Percentiles rank a stretch among this genome's conserved stretches.
phyloP scores from a whole-genome alignment of 2,888 invertebrate species.

The Cacoxenus indagator region DNA sequence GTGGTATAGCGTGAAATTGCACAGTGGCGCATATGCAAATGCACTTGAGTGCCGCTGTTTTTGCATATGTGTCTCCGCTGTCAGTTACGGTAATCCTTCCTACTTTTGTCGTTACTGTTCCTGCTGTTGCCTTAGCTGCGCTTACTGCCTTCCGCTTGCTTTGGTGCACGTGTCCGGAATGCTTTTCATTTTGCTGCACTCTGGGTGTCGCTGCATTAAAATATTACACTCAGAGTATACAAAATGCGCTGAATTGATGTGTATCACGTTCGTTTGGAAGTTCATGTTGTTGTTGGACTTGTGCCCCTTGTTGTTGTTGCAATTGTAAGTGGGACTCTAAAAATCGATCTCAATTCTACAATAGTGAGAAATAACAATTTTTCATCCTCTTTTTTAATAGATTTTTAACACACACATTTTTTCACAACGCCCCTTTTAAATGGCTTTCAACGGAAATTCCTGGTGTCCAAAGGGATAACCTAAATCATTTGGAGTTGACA shows the following conservation, averaged over 20 bases:
- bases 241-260: constrained; percentile 66
- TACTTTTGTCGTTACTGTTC: background rate
- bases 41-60: background rate
- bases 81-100: no score
- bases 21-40: constrained; percentile 16
- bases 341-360: background rate
- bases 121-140: background rate
- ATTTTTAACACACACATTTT: no score
- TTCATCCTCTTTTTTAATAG: no score
- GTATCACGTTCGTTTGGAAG: constrained; percentile 64
- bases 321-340: background rate
- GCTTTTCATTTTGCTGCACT: constrained; percentile 47
- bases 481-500: no score
- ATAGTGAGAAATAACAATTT: no score
- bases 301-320: background rate
- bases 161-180: constrained; percentile 52
- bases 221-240: constrained; percentile 39
- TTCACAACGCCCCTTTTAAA: no score
- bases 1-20: constrained; percentile 26
- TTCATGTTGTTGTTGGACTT: constrained; percentile 17
- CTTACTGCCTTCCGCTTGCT: constrained; percentile 30
- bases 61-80: background rate
- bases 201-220: constrained; percentile 17
- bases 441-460: no score
- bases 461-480: no score